Base-by-base conservation (phyloP, 1,140 invertebrate genomes). In the Microplitis demolitor region DNA sequence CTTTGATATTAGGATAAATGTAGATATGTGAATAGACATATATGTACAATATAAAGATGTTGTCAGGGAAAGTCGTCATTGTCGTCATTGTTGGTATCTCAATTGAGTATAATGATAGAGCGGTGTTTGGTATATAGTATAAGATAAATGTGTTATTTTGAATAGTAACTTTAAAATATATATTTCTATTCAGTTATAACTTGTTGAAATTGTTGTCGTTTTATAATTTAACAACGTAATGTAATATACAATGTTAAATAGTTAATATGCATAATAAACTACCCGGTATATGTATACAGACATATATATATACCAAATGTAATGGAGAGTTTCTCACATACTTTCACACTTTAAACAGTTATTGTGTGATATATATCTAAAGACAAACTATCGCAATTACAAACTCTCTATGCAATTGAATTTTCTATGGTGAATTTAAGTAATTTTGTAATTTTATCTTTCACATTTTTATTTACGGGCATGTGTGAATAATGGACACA, bases 281-380 rank as follows among this genome's bases (percentile, higher is more conserved):
- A 68, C 24, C 2, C 24, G 24, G 24, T 24, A 24, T 24, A 24
- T 24, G 24, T 24, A 24, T 24, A 24, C 24, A 24, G 0, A 24
- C 2, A 24, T 2, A 24, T 24, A 24, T 24, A 24, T 24, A 24
- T 24, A 24, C 51, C n/a, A 16, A 68, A 56, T 68, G 54, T 68
- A 68, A 56, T 54, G 51, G 53, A 34, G 66, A 68, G 66, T 68
- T 68, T 68, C 66, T 68, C 66, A 58, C 54, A 68, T 68, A 53
- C 66, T 68, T 68, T 68, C 66, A 68, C 66, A 68, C 66, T 51
- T 45, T 45, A 9, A 45, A 45, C 39, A 56, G 53, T 56, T 13
- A 24, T 14, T 16, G 5, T 14, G 16, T 56, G 53, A 56, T 56
- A 24, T 16, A 56, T 13, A 24, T 45, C 39, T 45, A 45, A 45